A percentile compares a stretch with the other conserved stretches of the same genome.
Evolutionary conservation across 2,113 vertebrate species (phyloP).

Genomic region (Pungitius pungitius): DNA sequence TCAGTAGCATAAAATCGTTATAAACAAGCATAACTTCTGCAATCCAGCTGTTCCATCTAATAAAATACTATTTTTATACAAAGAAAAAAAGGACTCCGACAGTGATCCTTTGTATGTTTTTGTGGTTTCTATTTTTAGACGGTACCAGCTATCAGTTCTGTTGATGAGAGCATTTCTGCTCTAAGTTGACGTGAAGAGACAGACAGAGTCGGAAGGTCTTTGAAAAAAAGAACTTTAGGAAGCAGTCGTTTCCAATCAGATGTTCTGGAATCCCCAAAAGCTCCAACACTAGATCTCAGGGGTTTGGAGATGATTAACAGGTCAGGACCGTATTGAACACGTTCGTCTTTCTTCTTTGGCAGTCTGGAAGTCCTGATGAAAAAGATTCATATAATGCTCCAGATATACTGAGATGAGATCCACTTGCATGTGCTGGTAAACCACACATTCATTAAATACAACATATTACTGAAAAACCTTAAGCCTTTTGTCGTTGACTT

Average conservation of each 20-base stretch:
- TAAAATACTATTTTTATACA: neutral
- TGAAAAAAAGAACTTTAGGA: neutral
- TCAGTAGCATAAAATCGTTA: neutral
- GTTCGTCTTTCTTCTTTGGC: neutral
- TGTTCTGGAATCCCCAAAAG: neutral
- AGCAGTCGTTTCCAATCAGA: neutral
- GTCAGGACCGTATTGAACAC: neutral
- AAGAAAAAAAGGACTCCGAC: slow-evolving; percentile 3
- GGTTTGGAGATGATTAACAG: neutral
- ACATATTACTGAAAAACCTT: neutral
- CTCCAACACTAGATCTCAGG: slow-evolving; percentile 17
- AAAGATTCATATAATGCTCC: neutral
- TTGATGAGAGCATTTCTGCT: slow-evolving; percentile 11
- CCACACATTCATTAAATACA: neutral
- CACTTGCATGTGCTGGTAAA: neutral
- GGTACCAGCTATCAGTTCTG: slow-evolving; percentile 17
- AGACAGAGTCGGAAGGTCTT: neutral
- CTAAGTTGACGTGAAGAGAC: neutral
- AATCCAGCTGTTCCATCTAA: neutral
- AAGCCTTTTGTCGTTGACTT: neutral
- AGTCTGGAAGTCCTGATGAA: neutral
- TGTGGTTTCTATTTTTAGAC: slow-evolving; percentile 45
- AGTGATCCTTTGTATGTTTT: slow-evolving; percentile 38
- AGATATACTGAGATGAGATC: neutral
- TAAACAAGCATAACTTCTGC: neutral